Evolutionary conservation across 2,797 vertebrate genomes (phyloP).

Genomic region (Numenius phaeopus): DNA sequence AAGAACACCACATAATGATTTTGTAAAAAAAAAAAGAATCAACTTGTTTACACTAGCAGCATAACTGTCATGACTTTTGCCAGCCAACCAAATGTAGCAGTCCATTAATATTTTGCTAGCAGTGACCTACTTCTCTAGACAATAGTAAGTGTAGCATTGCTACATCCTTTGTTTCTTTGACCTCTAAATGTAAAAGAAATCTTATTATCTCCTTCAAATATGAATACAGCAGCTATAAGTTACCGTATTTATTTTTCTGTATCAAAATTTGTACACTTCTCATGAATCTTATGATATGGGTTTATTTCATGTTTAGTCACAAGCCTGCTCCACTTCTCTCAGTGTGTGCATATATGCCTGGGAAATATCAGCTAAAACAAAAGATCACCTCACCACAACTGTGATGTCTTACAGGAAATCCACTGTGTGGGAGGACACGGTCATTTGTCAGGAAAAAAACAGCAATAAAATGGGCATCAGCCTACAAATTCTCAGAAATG

Average conservation of each 20-base stretch:
- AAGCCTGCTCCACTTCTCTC: background rate
- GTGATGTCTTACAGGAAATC: background rate
- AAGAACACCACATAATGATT: background rate
- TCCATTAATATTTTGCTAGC: background rate
- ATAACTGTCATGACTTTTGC: background rate
- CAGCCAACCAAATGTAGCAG: background rate
- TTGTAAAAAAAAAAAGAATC: background rate
- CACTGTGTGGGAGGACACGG: background rate
- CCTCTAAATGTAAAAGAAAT: background rate
- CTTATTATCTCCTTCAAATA: background rate
- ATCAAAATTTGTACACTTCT: background rate
- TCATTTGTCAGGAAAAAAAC: background rate
- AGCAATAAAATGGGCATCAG: background rate
- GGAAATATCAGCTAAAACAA: background rate
- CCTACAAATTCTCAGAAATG: background rate
- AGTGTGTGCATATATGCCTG: background rate
- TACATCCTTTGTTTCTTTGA: background rate
- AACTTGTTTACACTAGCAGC: background rate
- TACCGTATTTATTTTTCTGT: background rate
- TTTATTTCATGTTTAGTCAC: background rate
- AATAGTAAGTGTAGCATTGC: background rate
- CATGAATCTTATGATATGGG: background rate
- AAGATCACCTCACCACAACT: fast-evolving
- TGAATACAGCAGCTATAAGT: background rate
- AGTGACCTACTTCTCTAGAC: background rate